These are phyloP conservation scores for Aphelinus atriplicis DNA, from an alignment of 1,140 invertebrate genomes.

Conservation along the genomic window DNA sequence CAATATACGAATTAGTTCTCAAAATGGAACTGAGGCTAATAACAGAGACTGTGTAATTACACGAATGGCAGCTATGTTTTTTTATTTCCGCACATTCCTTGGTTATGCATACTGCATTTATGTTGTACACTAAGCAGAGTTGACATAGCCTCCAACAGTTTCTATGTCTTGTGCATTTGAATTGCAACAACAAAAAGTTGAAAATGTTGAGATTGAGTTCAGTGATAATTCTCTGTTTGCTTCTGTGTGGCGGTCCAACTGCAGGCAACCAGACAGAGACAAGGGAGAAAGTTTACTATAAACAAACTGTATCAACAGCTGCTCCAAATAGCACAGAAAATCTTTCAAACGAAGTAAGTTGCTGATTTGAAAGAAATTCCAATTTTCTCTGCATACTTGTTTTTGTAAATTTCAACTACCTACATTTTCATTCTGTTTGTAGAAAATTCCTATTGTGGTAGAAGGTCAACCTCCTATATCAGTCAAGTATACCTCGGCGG, in stretches of 20 bases:
- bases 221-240: background rate
- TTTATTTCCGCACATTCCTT: too few relatives aligned
- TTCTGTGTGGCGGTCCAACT: background rate
- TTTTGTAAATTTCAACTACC: background rate
- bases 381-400: background rate
- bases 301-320: slow-evolving; percentile 22
- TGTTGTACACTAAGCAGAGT: background rate
- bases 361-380: background rate
- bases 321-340: background rate
- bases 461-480: slow-evolving; percentile 13
- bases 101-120: slow-evolving; percentile 7
- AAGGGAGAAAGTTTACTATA: slow-evolving; percentile 28
- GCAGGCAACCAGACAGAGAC: background rate
- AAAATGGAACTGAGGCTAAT: too few relatives aligned
- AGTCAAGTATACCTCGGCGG: slow-evolving; percentile 1
- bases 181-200: background rate
- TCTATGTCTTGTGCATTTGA: slow-evolving; percentile 1
- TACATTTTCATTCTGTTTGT: background rate
- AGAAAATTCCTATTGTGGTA: slow-evolving; percentile 12
- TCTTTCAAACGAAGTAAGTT: slow-evolving; percentile 22
- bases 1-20: too few relatives aligned
- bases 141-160: slow-evolving; percentile 25
- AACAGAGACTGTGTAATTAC: too few relatives aligned
- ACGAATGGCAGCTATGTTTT: too few relatives aligned
- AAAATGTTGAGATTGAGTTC: slow-evolving; percentile 23